Conservation (phyloP, 2,888 invertebrate genomes). For the Cataglyphis altisquamis region DNA sequence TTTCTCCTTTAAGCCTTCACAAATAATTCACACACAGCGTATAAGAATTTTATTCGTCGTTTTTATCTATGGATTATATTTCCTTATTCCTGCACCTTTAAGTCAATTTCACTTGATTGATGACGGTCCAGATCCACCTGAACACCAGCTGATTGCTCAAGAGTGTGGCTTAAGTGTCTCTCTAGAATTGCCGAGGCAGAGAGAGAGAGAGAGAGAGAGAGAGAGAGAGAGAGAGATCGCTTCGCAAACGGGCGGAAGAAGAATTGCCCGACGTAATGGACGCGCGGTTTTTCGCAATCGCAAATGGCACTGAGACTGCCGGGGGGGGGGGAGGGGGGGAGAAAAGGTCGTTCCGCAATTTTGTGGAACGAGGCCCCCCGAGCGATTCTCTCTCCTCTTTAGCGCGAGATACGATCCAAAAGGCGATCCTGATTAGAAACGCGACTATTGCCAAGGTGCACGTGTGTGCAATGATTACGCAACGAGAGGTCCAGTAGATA, state of each 20-base stretch:
- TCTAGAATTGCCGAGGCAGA: conserved; percentile 9
- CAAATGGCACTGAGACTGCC: conserved; percentile 27
- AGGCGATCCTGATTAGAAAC: conserved; percentile 47
- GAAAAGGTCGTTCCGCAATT: conserved; percentile 56
- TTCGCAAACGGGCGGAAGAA: conserved; percentile 42
- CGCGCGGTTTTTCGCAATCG: conserved; percentile 59
- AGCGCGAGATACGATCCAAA: conserved; percentile 5
- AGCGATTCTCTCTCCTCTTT: conserved; percentile 61
- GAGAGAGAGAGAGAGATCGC: too few relatives aligned
- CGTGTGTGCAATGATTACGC: conserved; percentile 58
- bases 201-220: too few relatives aligned
- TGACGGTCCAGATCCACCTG: not conserved
- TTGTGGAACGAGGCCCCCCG: conserved; percentile 37
- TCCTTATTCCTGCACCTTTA: not conserved
- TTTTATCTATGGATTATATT: not conserved
- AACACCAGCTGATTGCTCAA: conserved; percentile 36
- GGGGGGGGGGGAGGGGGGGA: conserved; percentile 49
- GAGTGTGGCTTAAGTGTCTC: conserved; percentile 14
- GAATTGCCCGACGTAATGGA: conserved; percentile 47
- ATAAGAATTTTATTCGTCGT: not conserved
- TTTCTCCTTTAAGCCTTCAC: not conserved
- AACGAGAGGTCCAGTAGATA: conserved; percentile 57
- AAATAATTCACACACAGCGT: not conserved
- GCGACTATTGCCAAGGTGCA: conserved; percentile 5
- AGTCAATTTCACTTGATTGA: conserved; percentile 23